Base-by-base conservation (phyloP, 2,888 invertebrate genomes). In the Therioaphis trifolii region DNA sequence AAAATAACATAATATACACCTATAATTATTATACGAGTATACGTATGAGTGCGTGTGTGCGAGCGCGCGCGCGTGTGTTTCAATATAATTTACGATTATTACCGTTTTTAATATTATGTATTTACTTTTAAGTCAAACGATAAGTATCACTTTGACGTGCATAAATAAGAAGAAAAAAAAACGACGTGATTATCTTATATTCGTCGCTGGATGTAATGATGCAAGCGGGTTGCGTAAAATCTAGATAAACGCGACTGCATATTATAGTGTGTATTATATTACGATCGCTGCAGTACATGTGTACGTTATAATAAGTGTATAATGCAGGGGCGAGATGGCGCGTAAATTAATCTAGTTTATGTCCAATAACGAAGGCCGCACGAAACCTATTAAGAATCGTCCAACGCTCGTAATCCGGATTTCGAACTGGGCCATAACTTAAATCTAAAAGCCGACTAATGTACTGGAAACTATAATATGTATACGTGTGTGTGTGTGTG, bases 51-150 rank as follows among this genome's bases (percentile, higher is more conserved):
- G 2, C 27, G 12, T 15, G n/a, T 27, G 72, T 14, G 35, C n/a
- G 55, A 24, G 40, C 24, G 35, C 24, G 15, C 24, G 58, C 11
- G 40, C 21, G 35, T 15, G 35, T 15, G 18, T 58, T 43, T 75
- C 75, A 18, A 43, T 35, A 76, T 76, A 76, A 76, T 76, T 76
- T 76, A 76, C 61, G 76, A 63, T 76, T 76, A 76, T 61, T 76
- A 63, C 61, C n/a, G 76, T 61, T 61, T 76, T 52, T 58, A 43
- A 61, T 61, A n/a, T n/a, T n/a, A 27, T 29, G 7, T 61, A 46
- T 76, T 61, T 61, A 76, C 61, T 76, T 63, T 76, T 46, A 61
- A 76, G 43, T 46, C 61, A 14, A 46, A 61, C 76, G 76, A 76
- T 76, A 76, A 76, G 43, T 76, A 76, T 61, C 58, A 27, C 58